A percentile compares a stretch with the other conserved stretches of the same genome.
phyloP scores from a whole-genome alignment of 2,113 vertebrate species.

The Peromyscus maniculatus region DNA sequence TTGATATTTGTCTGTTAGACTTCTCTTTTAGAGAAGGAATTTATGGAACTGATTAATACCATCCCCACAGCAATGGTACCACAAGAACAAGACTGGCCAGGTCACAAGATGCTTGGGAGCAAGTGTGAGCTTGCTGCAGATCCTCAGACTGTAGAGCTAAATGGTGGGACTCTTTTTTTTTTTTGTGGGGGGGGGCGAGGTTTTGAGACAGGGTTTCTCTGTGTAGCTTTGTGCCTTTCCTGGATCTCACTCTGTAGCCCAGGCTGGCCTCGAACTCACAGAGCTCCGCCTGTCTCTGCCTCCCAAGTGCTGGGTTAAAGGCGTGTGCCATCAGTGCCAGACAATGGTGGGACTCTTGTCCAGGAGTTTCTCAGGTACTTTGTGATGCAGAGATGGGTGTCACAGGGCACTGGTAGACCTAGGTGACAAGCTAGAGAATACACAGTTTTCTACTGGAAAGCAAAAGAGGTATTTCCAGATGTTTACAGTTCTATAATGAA shows the following conservation, averaged over 20 bases:
- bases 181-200: no score
- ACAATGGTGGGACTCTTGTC: neutral
- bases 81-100: neutral
- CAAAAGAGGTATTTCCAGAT: neutral
- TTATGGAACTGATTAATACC: neutral
- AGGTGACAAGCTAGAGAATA: neutral
- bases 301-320: no score
- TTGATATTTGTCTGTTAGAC: neutral
- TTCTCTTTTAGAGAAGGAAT: neutral
- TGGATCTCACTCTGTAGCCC: no score
- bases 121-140: neutral
- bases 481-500: neutral
- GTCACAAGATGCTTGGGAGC: neutral
- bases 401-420: neutral
- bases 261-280: no score
- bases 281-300: no score
- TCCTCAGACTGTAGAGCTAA: neutral
- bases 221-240: no score
- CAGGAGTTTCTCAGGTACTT: neutral
- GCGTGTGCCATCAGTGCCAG: no score
- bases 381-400: neutral
- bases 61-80: fast-evolving
- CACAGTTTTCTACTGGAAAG: constrained; percentile 9
- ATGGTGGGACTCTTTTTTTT: neutral
- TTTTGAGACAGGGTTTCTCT: no score